A percentile compares a stretch with the other conserved stretches of the same genome.
These are phyloP conservation scores for Leucophenga montana DNA, from an alignment of 2,888 invertebrate genomes.

Conservation along the genomic window DNA sequence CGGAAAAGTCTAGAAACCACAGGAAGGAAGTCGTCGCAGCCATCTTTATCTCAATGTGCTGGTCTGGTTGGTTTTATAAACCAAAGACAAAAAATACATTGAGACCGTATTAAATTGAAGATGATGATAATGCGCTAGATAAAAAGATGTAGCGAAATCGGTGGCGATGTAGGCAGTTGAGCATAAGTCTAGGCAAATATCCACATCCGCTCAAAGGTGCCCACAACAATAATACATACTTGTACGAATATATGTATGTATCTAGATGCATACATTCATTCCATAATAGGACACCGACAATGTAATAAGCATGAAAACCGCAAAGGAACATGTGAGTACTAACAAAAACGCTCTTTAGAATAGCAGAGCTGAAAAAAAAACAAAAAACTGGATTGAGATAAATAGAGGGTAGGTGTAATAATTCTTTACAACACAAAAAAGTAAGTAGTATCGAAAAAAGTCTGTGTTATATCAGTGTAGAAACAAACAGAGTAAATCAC, in stretches of 20 bases:
- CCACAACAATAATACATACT: slow-evolving; percentile 61
- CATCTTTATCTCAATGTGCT: background rate
- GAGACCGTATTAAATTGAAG: slow-evolving; percentile 63
- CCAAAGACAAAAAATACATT: slow-evolving; percentile 30
- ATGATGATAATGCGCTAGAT: slow-evolving; percentile 62
- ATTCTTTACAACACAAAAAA: no score
- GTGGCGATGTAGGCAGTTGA: background rate
- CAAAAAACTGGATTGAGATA: background rate
- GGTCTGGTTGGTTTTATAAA: background rate
- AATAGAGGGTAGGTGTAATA: no score
- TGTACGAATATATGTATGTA: background rate
- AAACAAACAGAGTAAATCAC: no score
- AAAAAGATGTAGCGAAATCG: slow-evolving; percentile 27
- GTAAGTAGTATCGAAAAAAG: no score
- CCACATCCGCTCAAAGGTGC: slow-evolving; percentile 5
- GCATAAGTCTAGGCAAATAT: slow-evolving; percentile 19
- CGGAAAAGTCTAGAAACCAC: background rate
- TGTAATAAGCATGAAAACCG: slow-evolving; percentile 41
- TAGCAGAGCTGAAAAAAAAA: slow-evolving; percentile 5
- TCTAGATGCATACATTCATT: no score
- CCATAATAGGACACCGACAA: slow-evolving; percentile 41
- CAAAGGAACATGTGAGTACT: slow-evolving; percentile 34
- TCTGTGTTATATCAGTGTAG: no score
- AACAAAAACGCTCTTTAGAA: background rate
- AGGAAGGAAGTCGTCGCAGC: slow-evolving; percentile 16